Base-by-base conservation (phyloP, 2,888 invertebrate species). In the Nasonovia ribisnigri region DNA sequence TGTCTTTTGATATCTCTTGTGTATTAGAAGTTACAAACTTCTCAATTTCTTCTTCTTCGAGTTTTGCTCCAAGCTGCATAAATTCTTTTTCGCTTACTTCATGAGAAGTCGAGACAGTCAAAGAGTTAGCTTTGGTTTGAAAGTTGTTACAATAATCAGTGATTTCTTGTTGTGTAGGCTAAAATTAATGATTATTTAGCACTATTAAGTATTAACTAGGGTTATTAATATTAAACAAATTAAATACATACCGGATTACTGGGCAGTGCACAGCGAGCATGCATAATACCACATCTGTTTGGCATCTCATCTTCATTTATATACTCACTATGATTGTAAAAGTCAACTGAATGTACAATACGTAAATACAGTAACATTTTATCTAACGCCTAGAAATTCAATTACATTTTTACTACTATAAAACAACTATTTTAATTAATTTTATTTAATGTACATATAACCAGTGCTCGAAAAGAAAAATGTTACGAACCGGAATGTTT, bases 251-350 rank as follows among this genome's bases (percentile, higher is more conserved):
- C 97, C 96, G 98, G 98, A 93, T 97, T 97, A 20, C 97, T 97
- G 0, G 99, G 99, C 0, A 98, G 97, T 24, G 97, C 97, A 5
- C 99, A 99, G 90, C 99, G 97, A 0, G 99, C 99, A 95, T 99
- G 99, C 97, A 99, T 98, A 95, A 99, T 99, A 24, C 99, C 99
- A 96, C 99, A 99, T 77, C 99, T 97, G 96, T 99, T 99, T 0
- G 99, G 99, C 99, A 99, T 99, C 96, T 99, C 99, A 96, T 99
- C 99, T 96, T 99, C 99, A 95, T 99, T 99, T 0, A 99, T 99
- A 96, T 99, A 99, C 95, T 99, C 99, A 95, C 99, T 99, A 95
- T 99, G 99, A 96, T 99, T 99, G 96, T 99, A 99, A 96, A 99
- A 99, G 96, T 99, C 99, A 92, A 99, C 98, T 0, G 99, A 99